A percentile compares a stretch with the other conserved stretches of the same genome.
Evolutionary conservation across 2,888 invertebrate genomes (phyloP).

Genomic region (Alsophila aescularia): DNA sequence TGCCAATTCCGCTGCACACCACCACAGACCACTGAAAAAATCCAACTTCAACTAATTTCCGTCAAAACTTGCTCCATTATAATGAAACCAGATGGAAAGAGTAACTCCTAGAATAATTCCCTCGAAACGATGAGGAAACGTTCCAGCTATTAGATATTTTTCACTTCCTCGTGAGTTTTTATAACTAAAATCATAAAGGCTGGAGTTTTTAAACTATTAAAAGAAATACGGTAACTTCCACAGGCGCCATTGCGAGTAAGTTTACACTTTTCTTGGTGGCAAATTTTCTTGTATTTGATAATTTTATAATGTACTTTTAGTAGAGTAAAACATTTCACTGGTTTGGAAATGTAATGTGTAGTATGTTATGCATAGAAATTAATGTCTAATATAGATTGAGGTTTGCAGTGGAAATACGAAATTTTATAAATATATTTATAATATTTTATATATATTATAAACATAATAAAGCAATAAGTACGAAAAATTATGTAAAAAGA

Average conservation of each 20-base stretch:
- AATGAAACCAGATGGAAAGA: neutral
- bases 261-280: conserved; percentile 4
- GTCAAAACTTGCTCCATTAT: conserved; percentile 18
- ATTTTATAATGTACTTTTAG: too few species aligned
- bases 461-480: too few species aligned
- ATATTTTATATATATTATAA: too few species aligned
- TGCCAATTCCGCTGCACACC: too few species aligned
- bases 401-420: too few species aligned
- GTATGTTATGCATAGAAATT: too few species aligned
- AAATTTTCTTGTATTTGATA: too few species aligned
- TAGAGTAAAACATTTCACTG: too few species aligned
- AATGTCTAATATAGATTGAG: too few species aligned
- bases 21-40: neutral
- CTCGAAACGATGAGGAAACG: conserved; percentile 17
- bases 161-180: conserved; percentile 36
- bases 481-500: too few species aligned
- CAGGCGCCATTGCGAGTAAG: neutral
- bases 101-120: conserved; percentile 16
- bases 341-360: too few species aligned
- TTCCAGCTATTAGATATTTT: conserved; percentile 32
- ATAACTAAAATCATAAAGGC: conserved; percentile 47
- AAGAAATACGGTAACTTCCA: conserved; percentile 40
- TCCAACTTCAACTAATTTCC: conserved; percentile 6
- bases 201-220: conserved; percentile 43
- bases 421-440: too few species aligned